Evolutionary conservation across 2,113 vertebrate species (phyloP).

Genomic region (Tursiops truncatus): DNA sequence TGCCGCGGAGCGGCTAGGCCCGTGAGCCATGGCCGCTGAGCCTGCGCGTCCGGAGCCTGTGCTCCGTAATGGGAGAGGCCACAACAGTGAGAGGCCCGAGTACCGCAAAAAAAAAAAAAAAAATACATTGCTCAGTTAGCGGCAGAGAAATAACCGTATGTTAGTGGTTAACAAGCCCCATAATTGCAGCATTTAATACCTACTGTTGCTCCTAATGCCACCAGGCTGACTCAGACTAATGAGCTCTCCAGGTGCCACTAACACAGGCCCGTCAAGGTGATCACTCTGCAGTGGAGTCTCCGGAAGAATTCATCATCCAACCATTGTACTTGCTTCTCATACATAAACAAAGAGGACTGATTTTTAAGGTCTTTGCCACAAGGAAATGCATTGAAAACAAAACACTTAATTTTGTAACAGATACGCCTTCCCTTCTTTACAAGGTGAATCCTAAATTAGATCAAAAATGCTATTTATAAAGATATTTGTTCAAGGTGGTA

Average conservation of each 20-base stretch:
- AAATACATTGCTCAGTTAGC: slow-evolving; percentile 40
- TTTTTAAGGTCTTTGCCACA: background rate
- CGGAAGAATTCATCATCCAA: background rate
- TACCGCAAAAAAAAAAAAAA: too few relatives aligned
- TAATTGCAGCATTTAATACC: slow-evolving; percentile 57
- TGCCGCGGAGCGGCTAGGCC: too few relatives aligned
- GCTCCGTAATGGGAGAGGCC: too few relatives aligned
- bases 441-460: background rate
- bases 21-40: too few relatives aligned
- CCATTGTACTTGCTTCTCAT: background rate
- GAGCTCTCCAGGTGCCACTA: slow-evolving; percentile 29
- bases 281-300: background rate
- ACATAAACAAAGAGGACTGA: background rate
- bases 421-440: background rate
- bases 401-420: background rate
- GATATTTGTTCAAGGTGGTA: background rate
- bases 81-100: too few relatives aligned
- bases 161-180: slow-evolving; percentile 30
- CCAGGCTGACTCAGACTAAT: slow-evolving; percentile 51
- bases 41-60: too few relatives aligned
- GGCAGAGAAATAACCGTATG: slow-evolving; percentile 62
- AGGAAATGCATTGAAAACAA: slow-evolving; percentile 21
- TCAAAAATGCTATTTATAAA: background rate
- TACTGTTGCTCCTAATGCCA: slow-evolving; percentile 47
- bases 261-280: slow-evolving; percentile 24